Conservation (phyloP, 2,888 invertebrate species). For the Sinohyriopsis cumingii region DNA sequence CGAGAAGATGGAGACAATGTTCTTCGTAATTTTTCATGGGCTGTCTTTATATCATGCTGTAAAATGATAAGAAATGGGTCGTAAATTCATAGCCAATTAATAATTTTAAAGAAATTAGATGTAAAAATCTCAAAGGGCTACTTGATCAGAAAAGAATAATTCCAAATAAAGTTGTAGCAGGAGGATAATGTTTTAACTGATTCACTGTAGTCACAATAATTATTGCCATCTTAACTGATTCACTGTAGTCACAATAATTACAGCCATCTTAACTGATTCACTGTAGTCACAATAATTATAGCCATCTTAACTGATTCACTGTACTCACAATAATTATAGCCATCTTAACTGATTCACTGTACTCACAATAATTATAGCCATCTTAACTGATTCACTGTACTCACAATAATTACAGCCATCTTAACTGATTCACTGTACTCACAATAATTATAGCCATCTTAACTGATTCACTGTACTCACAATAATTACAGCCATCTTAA, state of each 20-base stretch:
- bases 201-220: not conserved
- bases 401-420: not conserved
- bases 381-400: not conserved
- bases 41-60: slow-evolving; percentile 59
- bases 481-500: not conserved
- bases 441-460: not conserved
- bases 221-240: not conserved
- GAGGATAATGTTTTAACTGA: not conserved
- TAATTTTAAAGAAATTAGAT: not conserved
- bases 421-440: not conserved
- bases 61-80: slow-evolving; percentile 12
- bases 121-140: not conserved
- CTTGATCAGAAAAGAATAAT: not conserved
- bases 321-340: not conserved
- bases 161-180: not conserved
- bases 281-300: not conserved
- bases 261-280: not conserved
- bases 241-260: not conserved
- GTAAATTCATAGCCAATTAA: not conserved
- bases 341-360: not conserved
- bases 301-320: not conserved
- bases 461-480: not conserved
- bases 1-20: slow-evolving; percentile 59
- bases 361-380: not conserved
- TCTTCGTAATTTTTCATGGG: slow-evolving; percentile 59